Evolutionary conservation across 2,113 vertebrate genomes (phyloP), one percentile per base, ranked within the genome.

Genomic region (Peromyscus polionotus): DNA sequence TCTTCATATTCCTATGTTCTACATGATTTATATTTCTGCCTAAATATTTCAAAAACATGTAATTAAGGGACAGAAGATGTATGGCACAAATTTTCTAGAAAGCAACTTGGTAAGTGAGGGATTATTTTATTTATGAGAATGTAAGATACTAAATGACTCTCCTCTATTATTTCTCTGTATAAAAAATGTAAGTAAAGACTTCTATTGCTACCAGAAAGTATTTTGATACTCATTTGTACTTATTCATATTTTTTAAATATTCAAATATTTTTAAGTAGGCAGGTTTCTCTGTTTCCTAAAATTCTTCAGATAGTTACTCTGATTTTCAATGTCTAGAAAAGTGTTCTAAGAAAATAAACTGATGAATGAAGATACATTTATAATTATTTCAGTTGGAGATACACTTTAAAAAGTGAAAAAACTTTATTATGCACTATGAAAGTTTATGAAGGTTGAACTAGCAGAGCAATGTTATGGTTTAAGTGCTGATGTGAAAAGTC

Each of bases 211-310:
- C 17, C n/a, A 94, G 57, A 45, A 87, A 96, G 5, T n/a, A 26
- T 76, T 61, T 17, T 86, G 36, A 83, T 33, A 42, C 19, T 80
- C 86, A 12, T 85, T 51, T 85, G 22, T 79, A 65, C 5, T 81
- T 89, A 45, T 79, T 70, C 36, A 67, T 90, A 70, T 91, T 94
- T 95, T 89, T 8, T 24, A 85, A 68, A 68, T 85, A 88, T 26
- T 95, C 42, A 79, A 94, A 72, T 48, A 3, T 28, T 76, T 59
- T 93, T 61, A 63, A 95, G 5, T 70, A 76, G 17, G 77, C 68
- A 91, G 36, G 31, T 67, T 24, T 83, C 8, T 75, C 2, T 65
- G 68, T 51, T 85, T 51, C 16, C 19, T n/a, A 83, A 93, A 94
- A 67, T 93, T 93, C 57, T 89, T 91, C 61, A 91, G 79, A 39